Percentiles rank a stretch among this genome's conserved stretches.
These are phyloP conservation scores for Gasteruption jaculator DNA, from an alignment of 2,888 invertebrate species.

Conservation along the genomic window DNA sequence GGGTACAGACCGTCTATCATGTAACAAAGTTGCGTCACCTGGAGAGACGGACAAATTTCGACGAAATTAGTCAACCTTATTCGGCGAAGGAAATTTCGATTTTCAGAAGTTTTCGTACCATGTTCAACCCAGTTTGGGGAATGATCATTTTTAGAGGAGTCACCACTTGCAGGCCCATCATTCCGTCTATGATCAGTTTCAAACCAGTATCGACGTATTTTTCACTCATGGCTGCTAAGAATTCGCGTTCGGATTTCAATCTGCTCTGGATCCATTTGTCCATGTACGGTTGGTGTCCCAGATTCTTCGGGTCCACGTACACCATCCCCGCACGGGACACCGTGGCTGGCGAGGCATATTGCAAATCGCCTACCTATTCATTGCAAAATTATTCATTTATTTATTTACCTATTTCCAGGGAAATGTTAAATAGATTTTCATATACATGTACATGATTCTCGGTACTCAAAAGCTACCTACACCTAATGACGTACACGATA, in stretches of 20 bases:
- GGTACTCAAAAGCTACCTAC: no score
- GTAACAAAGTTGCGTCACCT: conserved; percentile 77
- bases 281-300: conserved; percentile 85
- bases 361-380: conserved; percentile 81
- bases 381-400: conserved; percentile 12
- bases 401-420: neutral
- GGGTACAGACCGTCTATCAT: conserved; percentile 73
- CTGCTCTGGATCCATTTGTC: conserved; percentile 70
- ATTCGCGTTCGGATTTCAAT: conserved; percentile 49
- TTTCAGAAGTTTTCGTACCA: conserved; percentile 55
- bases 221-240: conserved; percentile 62
- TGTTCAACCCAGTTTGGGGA: conserved; percentile 79
- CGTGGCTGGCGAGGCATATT: conserved; percentile 89
- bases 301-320: conserved; percentile 86
- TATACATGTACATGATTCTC: no score
- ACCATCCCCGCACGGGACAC: conserved; percentile 93
- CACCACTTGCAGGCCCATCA: conserved; percentile 69
- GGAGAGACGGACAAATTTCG: conserved; percentile 19
- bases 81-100: conserved; percentile 8
- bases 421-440: no score
- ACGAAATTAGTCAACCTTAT: conserved; percentile 4
- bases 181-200: conserved; percentile 68
- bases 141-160: conserved; percentile 76
- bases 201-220: conserved; percentile 72
- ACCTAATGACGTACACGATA: neutral